Evolutionary conservation across 2,113 vertebrate species (phyloP).

Genomic region (Pachycephala philippinensis): DNA sequence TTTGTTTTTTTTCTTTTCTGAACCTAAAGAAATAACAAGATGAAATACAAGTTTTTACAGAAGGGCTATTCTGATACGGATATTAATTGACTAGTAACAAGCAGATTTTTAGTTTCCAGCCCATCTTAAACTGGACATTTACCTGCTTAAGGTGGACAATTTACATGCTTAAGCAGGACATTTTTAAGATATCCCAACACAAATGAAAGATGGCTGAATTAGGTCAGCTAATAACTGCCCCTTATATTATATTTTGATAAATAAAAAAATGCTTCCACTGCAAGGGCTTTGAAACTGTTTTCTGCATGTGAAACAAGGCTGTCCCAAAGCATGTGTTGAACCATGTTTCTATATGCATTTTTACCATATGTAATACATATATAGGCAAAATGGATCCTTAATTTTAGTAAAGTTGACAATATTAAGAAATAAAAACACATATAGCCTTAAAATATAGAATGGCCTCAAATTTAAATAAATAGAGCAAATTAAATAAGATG

Average conservation of each 20-base stretch:
- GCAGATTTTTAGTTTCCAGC: background rate
- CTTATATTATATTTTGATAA: background rate
- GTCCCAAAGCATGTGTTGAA: background rate
- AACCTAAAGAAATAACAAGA: background rate
- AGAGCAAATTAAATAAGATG: background rate
- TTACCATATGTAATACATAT: background rate
- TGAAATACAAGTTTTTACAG: background rate
- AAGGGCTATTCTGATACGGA: background rate
- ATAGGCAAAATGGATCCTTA: background rate
- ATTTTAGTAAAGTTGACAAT: background rate
- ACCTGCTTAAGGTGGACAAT: background rate
- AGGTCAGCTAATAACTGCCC: background rate
- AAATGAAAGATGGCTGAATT: background rate
- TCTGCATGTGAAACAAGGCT: background rate
- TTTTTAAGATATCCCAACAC: background rate
- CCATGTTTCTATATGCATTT: background rate
- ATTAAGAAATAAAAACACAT: background rate
- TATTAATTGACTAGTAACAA: background rate
- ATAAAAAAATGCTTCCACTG: background rate
- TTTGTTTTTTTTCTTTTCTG: background rate
- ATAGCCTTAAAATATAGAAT: background rate
- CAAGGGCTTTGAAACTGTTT: background rate
- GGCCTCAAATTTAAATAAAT: background rate
- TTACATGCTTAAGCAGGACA: background rate
- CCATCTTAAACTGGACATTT: background rate